Evolutionary conservation across 2,113 vertebrate genomes (phyloP), one percentile per base, ranked within the genome.

Genomic region (Peromyscus polionotus): DNA sequence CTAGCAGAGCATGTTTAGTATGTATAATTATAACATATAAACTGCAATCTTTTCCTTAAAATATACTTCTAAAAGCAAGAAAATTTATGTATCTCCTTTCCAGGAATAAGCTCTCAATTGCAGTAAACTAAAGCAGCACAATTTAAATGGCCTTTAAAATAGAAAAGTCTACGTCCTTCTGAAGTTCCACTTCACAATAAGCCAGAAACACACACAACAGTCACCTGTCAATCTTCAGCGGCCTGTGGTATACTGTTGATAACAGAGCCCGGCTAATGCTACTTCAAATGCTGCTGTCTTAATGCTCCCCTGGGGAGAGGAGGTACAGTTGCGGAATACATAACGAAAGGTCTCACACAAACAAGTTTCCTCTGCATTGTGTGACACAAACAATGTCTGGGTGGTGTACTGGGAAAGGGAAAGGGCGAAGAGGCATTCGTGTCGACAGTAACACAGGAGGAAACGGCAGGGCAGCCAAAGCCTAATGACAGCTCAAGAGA

Each of bases 291-390:
- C 39, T 88, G 80, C 94, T 77, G 90, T 80, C 73, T 95, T 92
- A 90, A 96, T 70, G 89, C 88, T 93, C 94, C 93, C 94, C 75
- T 22, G 70, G 5, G 61, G 98, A 97, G 57, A 20, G 26, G 72
- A 93, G 88, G 83, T 86, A 97, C 72, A 28, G 84, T 76, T 95
- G 86, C 22, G 95, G 11, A 87, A 48, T 54, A 81, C 79, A 96
- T 94, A 96, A 95, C 96, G 92, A 97, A 87, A 76, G 73, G 93
- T 89, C 87, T 95, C 95, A 94, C 95, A 97, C 90, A 97, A 51
- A 61, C 6, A 12, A 8, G 3, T 80, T 98, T 98, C 98, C 98
- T 97, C 89, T 92, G 77, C 42, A 98, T 97, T 98, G 96, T 98
- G 75, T 94, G 96, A 93, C 31, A 94, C 83, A 98, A 98, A 98